phyloP scores from a whole-genome alignment of 2,113 vertebrate species.

The Tichodroma muraria region DNA sequence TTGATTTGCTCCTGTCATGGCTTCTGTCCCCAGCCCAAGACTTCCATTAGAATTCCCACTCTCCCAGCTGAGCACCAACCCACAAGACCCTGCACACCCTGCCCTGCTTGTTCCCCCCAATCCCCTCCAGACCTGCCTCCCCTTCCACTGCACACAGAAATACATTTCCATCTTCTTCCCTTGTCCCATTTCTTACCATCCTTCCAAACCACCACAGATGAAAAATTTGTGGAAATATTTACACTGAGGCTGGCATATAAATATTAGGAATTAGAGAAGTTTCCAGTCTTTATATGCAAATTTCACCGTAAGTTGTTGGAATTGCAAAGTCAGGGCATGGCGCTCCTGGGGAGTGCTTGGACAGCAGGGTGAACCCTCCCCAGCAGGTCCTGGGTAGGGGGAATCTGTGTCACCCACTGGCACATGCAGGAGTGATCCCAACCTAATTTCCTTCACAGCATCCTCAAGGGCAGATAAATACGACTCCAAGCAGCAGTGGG shows the following conservation, averaged over 20 bases:
- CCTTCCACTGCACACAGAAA: not conserved
- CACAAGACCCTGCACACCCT: not conserved
- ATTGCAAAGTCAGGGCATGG: not conserved
- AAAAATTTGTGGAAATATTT: not conserved
- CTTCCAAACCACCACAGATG: not conserved
- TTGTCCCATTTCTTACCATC: not conserved
- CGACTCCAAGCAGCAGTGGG: not conserved
- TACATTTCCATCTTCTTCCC: too few relatives aligned
- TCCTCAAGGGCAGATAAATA: not conserved
- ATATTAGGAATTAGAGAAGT: not conserved
- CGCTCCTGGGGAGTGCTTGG: not conserved
- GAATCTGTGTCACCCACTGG: not conserved
- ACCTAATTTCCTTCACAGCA: not conserved
- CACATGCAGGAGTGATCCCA: not conserved
- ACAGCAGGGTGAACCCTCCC: not conserved
- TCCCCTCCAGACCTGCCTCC: not conserved
- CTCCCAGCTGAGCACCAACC: not conserved
- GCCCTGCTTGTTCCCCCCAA: not conserved
- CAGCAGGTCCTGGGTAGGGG: rapidly evolving
- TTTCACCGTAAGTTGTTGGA: not conserved
- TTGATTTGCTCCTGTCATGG: not conserved
- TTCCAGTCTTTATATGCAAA: not conserved
- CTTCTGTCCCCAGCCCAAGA: not conserved
- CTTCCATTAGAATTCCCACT: not conserved
- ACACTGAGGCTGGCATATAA: not conserved